Evolutionary conservation across 2,113 vertebrate genomes (phyloP), one percentile per base, ranked within the genome.

Genomic region (Shinisaurus crocodilurus): DNA sequence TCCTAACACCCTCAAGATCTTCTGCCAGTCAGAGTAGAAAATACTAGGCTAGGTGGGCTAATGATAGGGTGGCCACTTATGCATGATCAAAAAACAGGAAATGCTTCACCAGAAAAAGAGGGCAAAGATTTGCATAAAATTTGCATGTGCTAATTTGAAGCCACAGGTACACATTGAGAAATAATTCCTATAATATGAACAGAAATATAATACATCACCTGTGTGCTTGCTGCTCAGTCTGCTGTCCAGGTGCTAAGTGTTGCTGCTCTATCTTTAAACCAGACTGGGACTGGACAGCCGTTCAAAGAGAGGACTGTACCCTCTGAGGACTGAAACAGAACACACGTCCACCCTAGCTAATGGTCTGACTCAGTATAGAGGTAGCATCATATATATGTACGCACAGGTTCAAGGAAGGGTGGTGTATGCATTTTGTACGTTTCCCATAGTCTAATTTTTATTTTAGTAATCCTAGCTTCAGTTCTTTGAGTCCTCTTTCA

Each of bases 391-490:
- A 48, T 48, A 7, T 48, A 48, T 10, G 10, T 54, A 54, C 10
- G 12, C 7, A 7, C 50, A 5, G 20, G 18, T 25, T 77, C 75
- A 79, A 5, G 27, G 45, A 45, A 80, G 29, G 29, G 48, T 18
- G 32, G 13, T 48, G 34, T 3, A 80, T 84, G 29, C 18, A 74
- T 84, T 84, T 84, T 29, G 3, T 27, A 84, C 32, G 40, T 10
- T 45, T 65, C 67, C 25, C 89, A 93, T 91, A 1, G 0, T 75
- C 74, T 93, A 92, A 92, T 93, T 95, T 84, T 94, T 90, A 95
- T 87, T 76, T 92, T 48, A 48, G 91, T 94, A 94, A 94, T 93
- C 88, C 88, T 65, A n/a, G 88, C 87, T 92, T 60, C 5, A 76
- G 8, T 48, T 37, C 1, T 74, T 67, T 37, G 79, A 82, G 40